phyloP scores from a whole-genome alignment of 2,113 vertebrate genomes.

The Pongo pygmaeus region DNA sequence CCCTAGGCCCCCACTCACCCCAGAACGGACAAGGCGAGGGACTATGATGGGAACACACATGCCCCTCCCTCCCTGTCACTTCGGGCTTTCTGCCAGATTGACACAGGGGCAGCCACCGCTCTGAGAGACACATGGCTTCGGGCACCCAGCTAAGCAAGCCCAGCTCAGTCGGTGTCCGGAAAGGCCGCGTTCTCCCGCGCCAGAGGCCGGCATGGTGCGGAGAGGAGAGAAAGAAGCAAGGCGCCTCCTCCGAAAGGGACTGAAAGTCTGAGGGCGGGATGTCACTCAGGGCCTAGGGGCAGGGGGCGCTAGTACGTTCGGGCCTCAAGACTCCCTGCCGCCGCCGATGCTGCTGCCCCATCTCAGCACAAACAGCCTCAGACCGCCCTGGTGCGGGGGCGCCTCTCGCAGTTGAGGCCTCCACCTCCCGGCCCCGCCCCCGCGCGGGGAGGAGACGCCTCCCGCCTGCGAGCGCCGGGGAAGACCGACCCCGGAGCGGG shows the following conservation, averaged over 20 bases:
- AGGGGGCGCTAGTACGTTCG: conserved; percentile 63
- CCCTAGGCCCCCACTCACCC: not conserved
- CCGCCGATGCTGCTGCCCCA: not conserved
- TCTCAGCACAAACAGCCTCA: conserved; percentile 62
- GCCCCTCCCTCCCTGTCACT: not conserved
- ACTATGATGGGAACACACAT: not conserved
- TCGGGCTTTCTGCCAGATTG: not conserved
- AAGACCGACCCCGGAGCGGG: conserved; percentile 56
- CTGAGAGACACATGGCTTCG: not conserved
- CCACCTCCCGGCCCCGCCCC: conserved; percentile 63
- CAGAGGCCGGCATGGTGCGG: not conserved
- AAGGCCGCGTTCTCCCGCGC: conserved; percentile 28
- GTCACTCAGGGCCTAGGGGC: conserved; percentile 35
- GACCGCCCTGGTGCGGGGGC: conserved; percentile 61
- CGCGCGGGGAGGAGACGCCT: conserved; percentile 48
- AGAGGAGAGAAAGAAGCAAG: not conserved
- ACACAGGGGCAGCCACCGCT: not conserved
- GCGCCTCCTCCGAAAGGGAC: not conserved
- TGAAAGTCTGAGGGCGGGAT: not conserved
- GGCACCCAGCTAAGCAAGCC: not conserved
- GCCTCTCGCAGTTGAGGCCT: not conserved
- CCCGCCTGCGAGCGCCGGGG: not conserved
- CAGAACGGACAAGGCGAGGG: not conserved
- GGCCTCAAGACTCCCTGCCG: conserved; percentile 47
- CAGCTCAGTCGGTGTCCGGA: not conserved